Base-by-base conservation (phyloP, 2,113 vertebrate species). In the Vidua macroura region DNA sequence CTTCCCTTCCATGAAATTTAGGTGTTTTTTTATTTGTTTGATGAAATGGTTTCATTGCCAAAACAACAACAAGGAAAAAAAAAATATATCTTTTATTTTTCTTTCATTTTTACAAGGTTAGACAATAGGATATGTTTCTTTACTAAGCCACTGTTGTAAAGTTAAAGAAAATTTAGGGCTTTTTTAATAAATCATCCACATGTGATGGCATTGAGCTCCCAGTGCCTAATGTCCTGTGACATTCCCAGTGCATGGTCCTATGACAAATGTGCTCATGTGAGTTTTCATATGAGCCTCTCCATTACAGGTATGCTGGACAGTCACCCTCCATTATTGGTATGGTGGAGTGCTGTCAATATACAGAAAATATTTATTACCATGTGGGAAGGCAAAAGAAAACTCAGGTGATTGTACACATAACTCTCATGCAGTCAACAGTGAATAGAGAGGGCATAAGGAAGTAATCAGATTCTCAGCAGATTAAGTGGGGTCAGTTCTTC, bases 351-450 rank as follows among this genome's bases (percentile, higher is more conserved):
- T 70, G 27, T 41, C 41, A 53, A 25, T 16, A 6, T 13, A 15
- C 1, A 67, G 52, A 67, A 86, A 78, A 51, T 35, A 49, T 10
- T 58, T 89, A 62, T 48, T 18, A 49, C 3, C 30, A 16, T 1
- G 0, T n/a, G 23, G 31, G 30, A 85, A 55, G 17, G 20, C 43
- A 74, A 18, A 15, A 70, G 18, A 74, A 88, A 86, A 28, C 3
- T 49, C 17, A 35, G 3, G 3, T 53, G 20, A 63, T 11, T 33
- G 23, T 27, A 63, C 5, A 35, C 3, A 46, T 0, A 1, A 51
- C 8, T 49, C 2, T 68, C n/a, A 78, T 9, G 10, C 25, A 59
- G 37, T 12, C 37, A 81, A 81, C 11, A 63, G 10, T 20, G 52
- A 37, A 27, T 4, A 49, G 21, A 75, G 48, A 60, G 21, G 16